Percentiles rank a stretch among this genome's conserved stretches.
Conservation (phyloP, 2,113 vertebrate genomes). For the Semicossyphus pulcher region DNA sequence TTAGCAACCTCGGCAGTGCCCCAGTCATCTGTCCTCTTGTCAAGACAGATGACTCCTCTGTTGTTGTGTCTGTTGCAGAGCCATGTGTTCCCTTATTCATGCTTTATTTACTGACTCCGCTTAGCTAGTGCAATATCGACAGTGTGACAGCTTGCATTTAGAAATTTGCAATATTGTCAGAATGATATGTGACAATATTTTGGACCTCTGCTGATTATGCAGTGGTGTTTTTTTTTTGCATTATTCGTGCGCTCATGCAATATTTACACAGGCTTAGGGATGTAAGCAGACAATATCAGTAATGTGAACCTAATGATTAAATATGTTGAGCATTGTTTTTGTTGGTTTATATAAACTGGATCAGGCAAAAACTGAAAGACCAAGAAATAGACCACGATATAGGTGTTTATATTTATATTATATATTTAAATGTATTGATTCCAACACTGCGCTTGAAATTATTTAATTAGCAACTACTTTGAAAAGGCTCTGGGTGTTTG, state of each 20-base stretch:
- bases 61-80: conserved; percentile 67
- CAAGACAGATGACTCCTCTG: conserved; percentile 65
- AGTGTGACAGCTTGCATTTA: conserved; percentile 23
- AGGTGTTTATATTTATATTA: too few species aligned
- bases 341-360: too few species aligned
- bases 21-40: conserved; percentile 61
- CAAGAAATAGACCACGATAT: not conserved
- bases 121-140: conserved; percentile 31
- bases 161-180: not conserved
- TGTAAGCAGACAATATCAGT: not conserved
- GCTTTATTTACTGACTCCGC: conserved; percentile 50
- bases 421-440: not conserved
- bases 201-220: not conserved
- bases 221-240: not conserved
- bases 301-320: not conserved
- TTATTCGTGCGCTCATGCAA: not conserved
- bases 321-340: not conserved
- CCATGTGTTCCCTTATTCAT: conserved; percentile 70
- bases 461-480: too few species aligned
- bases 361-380: too few species aligned
- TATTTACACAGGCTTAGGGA: not conserved
- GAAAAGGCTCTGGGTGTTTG: too few species aligned
- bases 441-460: not conserved
- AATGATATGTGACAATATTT: not conserved
- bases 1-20: conserved; percentile 71